Evolutionary conservation across 2,888 invertebrate species (phyloP).

Genomic region (Hypena proboscidalis): DNA sequence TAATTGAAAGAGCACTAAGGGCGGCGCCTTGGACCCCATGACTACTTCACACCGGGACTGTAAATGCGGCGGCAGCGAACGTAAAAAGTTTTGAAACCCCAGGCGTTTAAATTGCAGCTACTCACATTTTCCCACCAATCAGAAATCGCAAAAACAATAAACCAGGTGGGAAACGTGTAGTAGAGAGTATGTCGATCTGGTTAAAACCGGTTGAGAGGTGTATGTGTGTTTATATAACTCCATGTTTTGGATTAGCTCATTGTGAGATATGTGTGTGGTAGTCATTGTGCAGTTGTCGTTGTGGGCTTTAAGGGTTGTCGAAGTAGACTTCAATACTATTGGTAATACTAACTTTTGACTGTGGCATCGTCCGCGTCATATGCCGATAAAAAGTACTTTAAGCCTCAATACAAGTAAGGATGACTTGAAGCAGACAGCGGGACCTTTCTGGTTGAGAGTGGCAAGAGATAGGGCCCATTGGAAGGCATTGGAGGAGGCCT

Average conservation of each 20-base stretch:
- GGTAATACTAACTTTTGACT: background rate
- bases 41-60: no score
- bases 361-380: no score
- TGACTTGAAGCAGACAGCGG: no score
- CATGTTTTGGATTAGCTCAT: slow-evolving; percentile 42
- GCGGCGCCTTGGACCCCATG: no score
- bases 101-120: background rate
- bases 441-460: no score
- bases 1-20: no score
- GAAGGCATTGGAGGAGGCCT: no score
- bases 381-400: no score
- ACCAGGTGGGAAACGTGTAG: slow-evolving; percentile 35
- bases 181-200: slow-evolving; percentile 20
- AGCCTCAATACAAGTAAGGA: no score
- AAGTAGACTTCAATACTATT: background rate
- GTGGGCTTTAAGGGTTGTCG: slow-evolving; percentile 39
- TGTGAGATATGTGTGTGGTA: slow-evolving; percentile 43
- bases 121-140: background rate
- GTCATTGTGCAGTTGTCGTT: slow-evolving; percentile 25
- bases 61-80: no score
- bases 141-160: background rate
- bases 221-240: slow-evolving; percentile 36
- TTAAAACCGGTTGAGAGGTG: slow-evolving; percentile 38
- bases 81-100: no score
- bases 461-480: no score